Evolutionary conservation across 2,113 vertebrate species (phyloP).

Genomic region (Suncus etruscus): DNA sequence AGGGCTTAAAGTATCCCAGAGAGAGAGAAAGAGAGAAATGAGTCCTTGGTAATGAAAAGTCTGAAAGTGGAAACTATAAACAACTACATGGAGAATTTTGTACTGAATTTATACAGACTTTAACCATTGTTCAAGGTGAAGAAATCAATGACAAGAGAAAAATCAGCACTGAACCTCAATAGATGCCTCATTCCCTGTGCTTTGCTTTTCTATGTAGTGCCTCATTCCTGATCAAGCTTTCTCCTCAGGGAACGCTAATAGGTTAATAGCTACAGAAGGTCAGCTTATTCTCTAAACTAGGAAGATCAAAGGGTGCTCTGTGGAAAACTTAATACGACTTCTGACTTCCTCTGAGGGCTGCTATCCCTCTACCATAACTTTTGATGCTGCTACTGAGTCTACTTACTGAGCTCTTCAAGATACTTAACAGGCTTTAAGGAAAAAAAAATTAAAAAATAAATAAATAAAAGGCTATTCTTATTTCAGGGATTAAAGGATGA

Average conservation of each 20-base stretch:
- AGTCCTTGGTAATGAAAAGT: slow-evolving; percentile 61
- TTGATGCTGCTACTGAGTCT: not conserved
- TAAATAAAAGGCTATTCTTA: not conserved
- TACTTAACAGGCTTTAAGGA: slow-evolving; percentile 52
- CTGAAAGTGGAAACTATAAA: slow-evolving; percentile 57
- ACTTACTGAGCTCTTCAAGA: slow-evolving; percentile 52
- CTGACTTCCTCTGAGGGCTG: slow-evolving; percentile 32
- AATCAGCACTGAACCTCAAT: slow-evolving; percentile 39
- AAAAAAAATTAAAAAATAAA: not conserved
- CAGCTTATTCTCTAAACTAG: slow-evolving; percentile 68
- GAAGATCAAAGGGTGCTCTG: slow-evolving; percentile 66
- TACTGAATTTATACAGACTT: slow-evolving; percentile 54
- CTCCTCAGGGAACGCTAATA: slow-evolving; percentile 63
- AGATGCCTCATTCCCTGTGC: slow-evolving; percentile 45
- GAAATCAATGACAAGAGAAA: slow-evolving; percentile 64
- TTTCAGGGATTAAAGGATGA: not conserved
- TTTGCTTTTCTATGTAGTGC: slow-evolving; percentile 34
- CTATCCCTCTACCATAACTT: not conserved
- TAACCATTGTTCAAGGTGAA: slow-evolving; percentile 18
- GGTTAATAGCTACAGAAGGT: slow-evolving; percentile 53
- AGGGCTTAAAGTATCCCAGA: slow-evolving; percentile 52
- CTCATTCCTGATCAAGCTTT: slow-evolving; percentile 61
- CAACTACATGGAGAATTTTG: slow-evolving; percentile 4
- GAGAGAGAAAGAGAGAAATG: slow-evolving; percentile 65
- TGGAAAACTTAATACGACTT: slow-evolving; percentile 53